Evolutionary conservation across 2,113 vertebrate genomes (phyloP).

Genomic region (Pholis gunnellus): DNA sequence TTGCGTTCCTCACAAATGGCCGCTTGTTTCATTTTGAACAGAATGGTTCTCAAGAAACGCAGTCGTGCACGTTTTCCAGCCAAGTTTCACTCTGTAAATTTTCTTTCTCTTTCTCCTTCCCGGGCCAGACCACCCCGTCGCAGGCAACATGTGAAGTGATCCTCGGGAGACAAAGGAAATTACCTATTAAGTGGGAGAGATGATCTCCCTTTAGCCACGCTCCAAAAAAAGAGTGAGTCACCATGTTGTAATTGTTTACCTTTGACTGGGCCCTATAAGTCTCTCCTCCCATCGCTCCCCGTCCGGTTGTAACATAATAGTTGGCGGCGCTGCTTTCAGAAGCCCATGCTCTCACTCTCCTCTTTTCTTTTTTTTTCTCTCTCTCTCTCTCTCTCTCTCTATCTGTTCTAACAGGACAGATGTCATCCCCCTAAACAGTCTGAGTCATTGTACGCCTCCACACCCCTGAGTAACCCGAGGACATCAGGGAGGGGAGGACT

Average conservation of each 20-base stretch:
- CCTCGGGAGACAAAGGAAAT: constrained; percentile 83
- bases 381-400: neutral
- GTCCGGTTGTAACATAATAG: constrained; percentile 78
- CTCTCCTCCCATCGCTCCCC: constrained; percentile 59
- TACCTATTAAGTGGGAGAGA: constrained; percentile 81
- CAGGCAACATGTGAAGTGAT: constrained; percentile 71
- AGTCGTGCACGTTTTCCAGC: constrained; percentile 61
- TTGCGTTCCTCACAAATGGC: constrained; percentile 66
- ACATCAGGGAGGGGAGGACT: constrained; percentile 52
- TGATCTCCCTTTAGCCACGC: constrained; percentile 78
- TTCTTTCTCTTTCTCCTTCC: constrained; percentile 14
- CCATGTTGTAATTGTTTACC: constrained; percentile 86
- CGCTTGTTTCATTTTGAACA: constrained; percentile 70
- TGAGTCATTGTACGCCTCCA: constrained; percentile 72
- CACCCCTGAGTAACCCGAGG: constrained; percentile 71
- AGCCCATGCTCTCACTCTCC: constrained; percentile 56
- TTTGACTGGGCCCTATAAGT: constrained; percentile 82
- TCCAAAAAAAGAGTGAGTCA: constrained; percentile 84
- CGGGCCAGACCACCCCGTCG: constrained; percentile 73
- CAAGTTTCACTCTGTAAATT: constrained; percentile 60
- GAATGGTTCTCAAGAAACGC: constrained; percentile 67
- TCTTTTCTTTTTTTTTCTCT: constrained; percentile 24
- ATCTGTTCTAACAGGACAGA: constrained; percentile 74
- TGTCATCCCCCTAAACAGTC: constrained; percentile 73
- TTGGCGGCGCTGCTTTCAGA: constrained; percentile 70